A percentile compares a stretch with the other conserved stretches of the same genome.
Conservation (phyloP, 92 coral and sea anemone genomes). For the Epizoanthus rinbou region DNA sequence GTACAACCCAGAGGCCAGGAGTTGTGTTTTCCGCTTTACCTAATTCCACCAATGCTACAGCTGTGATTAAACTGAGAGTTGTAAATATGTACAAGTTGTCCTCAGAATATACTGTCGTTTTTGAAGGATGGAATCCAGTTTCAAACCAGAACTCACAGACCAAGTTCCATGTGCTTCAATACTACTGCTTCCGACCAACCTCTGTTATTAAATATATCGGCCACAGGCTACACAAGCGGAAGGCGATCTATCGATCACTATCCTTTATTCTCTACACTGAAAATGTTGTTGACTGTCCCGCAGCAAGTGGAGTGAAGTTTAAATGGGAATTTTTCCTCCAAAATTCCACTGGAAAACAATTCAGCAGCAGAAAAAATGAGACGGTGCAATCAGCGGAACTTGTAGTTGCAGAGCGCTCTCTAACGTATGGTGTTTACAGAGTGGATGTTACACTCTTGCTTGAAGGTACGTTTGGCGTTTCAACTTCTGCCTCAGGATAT, state of each 20-base stretch:
- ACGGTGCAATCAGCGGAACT: slow-evolving; percentile 7
- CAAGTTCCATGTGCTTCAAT: slow-evolving; percentile 6
- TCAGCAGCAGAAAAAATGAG: neutral
- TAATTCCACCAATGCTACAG: neutral
- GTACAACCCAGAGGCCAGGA: slow-evolving; percentile 9
- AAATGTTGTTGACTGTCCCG: slow-evolving; percentile 27
- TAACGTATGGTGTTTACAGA: slow-evolving; percentile 9
- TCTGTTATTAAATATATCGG: slow-evolving; percentile 12
- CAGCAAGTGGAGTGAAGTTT: slow-evolving; percentile 18
- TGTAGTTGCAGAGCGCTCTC: neutral
- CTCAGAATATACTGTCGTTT: neutral
- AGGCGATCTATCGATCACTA: slow-evolving; percentile 2
- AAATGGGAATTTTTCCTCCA: slow-evolving; percentile 14
- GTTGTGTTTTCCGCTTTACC: neutral
- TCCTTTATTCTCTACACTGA: slow-evolving; percentile 23
- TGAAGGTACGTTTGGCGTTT: slow-evolving; percentile 9
- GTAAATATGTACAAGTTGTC: neutral
- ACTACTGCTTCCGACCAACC: slow-evolving; percentile 17
- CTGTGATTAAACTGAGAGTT: neutral
- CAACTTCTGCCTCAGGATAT: slow-evolving; percentile 9
- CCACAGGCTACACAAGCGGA: neutral
- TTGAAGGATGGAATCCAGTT: slow-evolving; percentile 22
- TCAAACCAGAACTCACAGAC: slow-evolving; percentile 1
- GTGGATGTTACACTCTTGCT: neutral
- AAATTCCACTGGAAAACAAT: neutral